These are phyloP conservation scores for Phortica magna DNA, from an alignment of 2,888 invertebrate genomes.

Conservation along the genomic window DNA sequence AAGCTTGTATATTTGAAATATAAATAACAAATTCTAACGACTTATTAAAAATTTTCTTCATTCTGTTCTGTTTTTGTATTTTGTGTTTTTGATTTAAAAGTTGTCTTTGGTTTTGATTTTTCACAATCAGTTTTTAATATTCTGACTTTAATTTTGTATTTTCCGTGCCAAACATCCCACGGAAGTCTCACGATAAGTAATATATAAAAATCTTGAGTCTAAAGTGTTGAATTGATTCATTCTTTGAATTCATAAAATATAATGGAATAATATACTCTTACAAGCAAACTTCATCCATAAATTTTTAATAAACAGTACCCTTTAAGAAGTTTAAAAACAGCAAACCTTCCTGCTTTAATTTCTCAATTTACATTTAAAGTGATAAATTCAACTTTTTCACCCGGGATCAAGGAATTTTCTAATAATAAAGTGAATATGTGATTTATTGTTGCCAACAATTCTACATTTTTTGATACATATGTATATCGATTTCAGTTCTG, in stretches of 20 bases:
- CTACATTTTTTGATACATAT: background rate
- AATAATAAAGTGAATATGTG: background rate
- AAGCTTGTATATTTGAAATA: conserved; percentile 18
- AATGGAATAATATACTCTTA: conserved; percentile 43
- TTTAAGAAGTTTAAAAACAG: conserved; percentile 46
- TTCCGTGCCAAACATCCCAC: conserved; percentile 58
- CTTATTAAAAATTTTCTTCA: background rate
- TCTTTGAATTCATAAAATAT: conserved; percentile 49
- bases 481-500: background rate
- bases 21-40: conserved; percentile 19
- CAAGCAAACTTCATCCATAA: conserved; percentile 44
- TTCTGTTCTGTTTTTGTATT: conserved; percentile 45
- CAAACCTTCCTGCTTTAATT: conserved; percentile 29
- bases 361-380: background rate
- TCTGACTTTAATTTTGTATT: conserved; percentile 45
- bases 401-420: background rate
- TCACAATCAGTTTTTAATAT: conserved; percentile 41
- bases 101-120: conserved; percentile 61
- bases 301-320: conserved; percentile 55
- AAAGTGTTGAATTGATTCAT: conserved; percentile 72
- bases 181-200: conserved; percentile 34
- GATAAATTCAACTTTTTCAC: background rate
- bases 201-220: conserved; percentile 69
- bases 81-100: conserved; percentile 65
- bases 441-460: background rate